Evolutionary conservation across 35 echinoderm and acorn worm genomes (phyloP).

Genomic region (Hemicentrotus pulcherrimus): DNA sequence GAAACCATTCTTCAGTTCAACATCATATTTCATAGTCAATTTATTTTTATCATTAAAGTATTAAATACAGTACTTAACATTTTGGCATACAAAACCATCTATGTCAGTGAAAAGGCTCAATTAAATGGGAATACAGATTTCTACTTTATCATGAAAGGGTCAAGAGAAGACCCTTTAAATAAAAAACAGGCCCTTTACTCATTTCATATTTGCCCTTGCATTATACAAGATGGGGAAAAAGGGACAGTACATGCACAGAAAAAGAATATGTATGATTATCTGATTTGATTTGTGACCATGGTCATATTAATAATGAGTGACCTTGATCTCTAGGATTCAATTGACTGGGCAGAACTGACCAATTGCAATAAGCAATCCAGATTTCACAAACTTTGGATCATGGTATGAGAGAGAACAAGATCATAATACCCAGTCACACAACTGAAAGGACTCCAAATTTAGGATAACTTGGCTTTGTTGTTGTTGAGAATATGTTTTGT

Average conservation of each 20-base stretch:
- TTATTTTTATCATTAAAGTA: too few relatives aligned
- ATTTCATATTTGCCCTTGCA: neutral
- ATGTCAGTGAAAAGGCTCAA: neutral
- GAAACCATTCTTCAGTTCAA: too few relatives aligned
- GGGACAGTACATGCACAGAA: neutral
- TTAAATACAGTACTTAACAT: too few relatives aligned
- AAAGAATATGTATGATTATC: neutral
- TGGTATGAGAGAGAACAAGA: neutral
- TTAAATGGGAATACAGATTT: neutral
- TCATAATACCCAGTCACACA: neutral
- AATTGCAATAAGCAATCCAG: neutral
- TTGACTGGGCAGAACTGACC: neutral
- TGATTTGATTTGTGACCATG: neutral
- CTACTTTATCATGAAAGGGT: neutral
- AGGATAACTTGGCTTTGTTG: too few relatives aligned
- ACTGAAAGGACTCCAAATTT: neutral
- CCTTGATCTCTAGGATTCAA: neutral
- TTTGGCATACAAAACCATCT: neutral
- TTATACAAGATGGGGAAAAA: neutral
- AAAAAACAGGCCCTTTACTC: neutral
- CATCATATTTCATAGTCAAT: too few relatives aligned
- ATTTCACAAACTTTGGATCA: neutral
- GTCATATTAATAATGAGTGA: neutral
- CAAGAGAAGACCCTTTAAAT: neutral
- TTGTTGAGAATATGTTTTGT: too few relatives aligned